phyloP scores from a whole-genome alignment of 2,888 invertebrate species.

The Aporophyla lueneburgensis region DNA sequence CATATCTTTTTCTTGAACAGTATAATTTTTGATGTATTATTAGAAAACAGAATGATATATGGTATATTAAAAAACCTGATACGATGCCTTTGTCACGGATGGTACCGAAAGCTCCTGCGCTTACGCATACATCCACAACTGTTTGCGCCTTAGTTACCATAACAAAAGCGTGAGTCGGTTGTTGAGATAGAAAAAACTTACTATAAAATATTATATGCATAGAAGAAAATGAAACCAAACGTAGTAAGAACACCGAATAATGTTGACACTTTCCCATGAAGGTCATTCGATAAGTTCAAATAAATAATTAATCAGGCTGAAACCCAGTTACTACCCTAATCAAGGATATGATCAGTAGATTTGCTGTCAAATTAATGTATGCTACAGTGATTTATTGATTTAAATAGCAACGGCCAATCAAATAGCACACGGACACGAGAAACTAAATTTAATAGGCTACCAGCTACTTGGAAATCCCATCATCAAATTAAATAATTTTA shows the following conservation, averaged over 20 bases:
- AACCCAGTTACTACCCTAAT: neutral
- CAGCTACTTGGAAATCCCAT: neutral
- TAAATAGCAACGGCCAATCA: neutral
- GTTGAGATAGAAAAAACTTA: neutral
- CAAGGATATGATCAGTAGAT: constrained; percentile 4
- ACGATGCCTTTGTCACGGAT: too few species aligned
- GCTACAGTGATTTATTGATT: constrained; percentile 29
- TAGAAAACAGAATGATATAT: too few species aligned
- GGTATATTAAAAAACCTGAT: too few species aligned
- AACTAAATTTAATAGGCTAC: neutral
- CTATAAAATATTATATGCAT: neutral
- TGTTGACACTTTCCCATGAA: neutral
- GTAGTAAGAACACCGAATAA: too few species aligned
- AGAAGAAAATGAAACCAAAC: too few species aligned
- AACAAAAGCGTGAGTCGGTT: too few species aligned
- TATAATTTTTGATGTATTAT: neutral
- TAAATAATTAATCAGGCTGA: neutral
- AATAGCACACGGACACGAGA: neutral
- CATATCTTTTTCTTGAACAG: neutral
- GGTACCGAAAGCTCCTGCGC: too few species aligned
- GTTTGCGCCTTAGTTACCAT: too few species aligned
- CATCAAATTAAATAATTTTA: neutral
- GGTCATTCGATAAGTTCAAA: neutral
- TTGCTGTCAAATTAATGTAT: constrained; percentile 21
- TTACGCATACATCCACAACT: too few species aligned